Conservation (phyloP, 2,888 invertebrate species). For the Periphyllus acericola region DNA sequence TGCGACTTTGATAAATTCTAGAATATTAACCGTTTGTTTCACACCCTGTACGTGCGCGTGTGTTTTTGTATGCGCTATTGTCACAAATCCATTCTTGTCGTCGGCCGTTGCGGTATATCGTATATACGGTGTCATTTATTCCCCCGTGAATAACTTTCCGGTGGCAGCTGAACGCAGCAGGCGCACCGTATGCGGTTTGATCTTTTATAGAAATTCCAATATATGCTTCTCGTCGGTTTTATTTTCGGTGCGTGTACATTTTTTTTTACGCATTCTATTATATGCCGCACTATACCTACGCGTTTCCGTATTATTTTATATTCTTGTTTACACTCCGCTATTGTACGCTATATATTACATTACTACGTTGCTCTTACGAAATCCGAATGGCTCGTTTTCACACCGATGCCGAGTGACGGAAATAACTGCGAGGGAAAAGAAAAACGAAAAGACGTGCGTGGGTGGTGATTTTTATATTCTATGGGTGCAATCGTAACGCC, state of each 20-base stretch:
- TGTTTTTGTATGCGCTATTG: not conserved
- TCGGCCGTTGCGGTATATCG: too few relatives aligned
- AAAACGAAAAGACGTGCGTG: not conserved
- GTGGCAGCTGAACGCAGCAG: not conserved
- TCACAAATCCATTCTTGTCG: slow-evolving; percentile 23
- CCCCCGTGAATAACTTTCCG: not conserved
- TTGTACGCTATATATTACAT: not conserved
- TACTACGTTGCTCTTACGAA: not conserved
- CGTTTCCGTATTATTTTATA: not conserved
- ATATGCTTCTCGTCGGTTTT: not conserved
- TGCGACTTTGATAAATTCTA: slow-evolving; percentile 32
- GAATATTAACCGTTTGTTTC: slow-evolving; percentile 18
- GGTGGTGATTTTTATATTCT: not conserved
- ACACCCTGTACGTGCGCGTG: not conserved
- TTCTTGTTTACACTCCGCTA: too few relatives aligned
- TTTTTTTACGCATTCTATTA: not conserved
- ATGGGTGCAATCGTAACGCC: not conserved
- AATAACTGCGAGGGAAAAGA: not conserved
- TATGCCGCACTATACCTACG: not conserved
- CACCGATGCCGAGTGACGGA: too few relatives aligned
- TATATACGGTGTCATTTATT: not conserved
- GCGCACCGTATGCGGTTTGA: not conserved
- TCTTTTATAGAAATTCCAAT: not conserved
- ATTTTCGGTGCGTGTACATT: not conserved
- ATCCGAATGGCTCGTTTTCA: not conserved